Evolutionary conservation across 1,140 invertebrate species (phyloP).

Genomic region (Lucilia cuprina): DNA sequence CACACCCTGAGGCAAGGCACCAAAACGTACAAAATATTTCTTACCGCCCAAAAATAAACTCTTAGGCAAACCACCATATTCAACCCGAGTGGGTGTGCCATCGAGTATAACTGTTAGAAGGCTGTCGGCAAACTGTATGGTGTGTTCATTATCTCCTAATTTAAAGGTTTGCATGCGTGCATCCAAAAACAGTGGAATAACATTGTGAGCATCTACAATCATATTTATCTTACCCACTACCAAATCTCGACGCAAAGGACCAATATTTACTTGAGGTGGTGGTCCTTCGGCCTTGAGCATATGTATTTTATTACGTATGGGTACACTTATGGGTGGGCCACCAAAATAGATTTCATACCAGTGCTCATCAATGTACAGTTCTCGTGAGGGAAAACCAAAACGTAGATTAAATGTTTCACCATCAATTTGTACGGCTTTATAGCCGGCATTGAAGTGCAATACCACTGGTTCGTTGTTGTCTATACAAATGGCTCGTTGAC

Average conservation of each 20-base stretch:
- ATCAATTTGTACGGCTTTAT: constrained; percentile 74
- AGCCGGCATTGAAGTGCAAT: constrained; percentile 75
- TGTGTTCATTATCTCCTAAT: constrained; percentile 77
- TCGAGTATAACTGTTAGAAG: constrained; percentile 82
- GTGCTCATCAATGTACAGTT: constrained; percentile 86
- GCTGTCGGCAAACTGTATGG: constrained; percentile 80
- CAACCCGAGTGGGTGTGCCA: constrained; percentile 80
- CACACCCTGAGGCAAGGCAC: constrained; percentile 78
- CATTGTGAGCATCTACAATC: constrained; percentile 79
- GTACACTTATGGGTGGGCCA: constrained; percentile 83
- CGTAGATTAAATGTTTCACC: constrained; percentile 78
- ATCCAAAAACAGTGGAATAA: constrained; percentile 85
- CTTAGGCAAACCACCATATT: constrained; percentile 92
- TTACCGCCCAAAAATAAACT: constrained; percentile 81
- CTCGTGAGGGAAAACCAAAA: constrained; percentile 90
- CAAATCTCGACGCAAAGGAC: constrained; percentile 74
- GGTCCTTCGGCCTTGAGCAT: constrained; percentile 84
- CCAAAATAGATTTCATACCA: constrained; percentile 93
- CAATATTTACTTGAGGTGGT: constrained; percentile 84
- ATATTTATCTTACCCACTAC: constrained; percentile 84
- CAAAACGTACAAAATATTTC: constrained; percentile 84
- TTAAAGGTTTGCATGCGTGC: constrained; percentile 83
- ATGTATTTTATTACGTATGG: constrained; percentile 79
- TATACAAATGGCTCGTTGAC: constrained; percentile 70
- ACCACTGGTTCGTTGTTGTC: constrained; percentile 75